Base-by-base conservation (phyloP, 2,888 invertebrate species). In the Apotomis betuletana region DNA sequence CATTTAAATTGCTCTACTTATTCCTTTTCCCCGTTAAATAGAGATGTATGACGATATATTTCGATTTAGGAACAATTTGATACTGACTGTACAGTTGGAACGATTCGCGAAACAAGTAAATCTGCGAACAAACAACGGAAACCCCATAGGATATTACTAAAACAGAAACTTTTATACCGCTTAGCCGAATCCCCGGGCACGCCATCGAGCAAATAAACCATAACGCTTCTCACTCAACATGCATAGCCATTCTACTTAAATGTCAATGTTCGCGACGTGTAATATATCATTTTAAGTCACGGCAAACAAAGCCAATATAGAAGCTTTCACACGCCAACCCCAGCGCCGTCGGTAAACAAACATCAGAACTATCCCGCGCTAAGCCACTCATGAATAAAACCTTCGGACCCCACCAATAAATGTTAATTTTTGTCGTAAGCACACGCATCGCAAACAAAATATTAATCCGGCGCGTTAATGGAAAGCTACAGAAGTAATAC, bases 301-400 rank as follows among this genome's bases (percentile, higher is more conserved):
- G 85, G 87, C 87, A 90, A 91, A 91, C 90, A 91, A 87, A 87
- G 87, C 84, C 87, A 87, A 87, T 88, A 87, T 88, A 88, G 89
- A 90, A 90, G 90, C 90, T 90, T 91, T 91, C 91, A 90, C 92
- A 92, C 92, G 91, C 91, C 90, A 89, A 87, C 90, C 87, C 85
- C 83, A 87, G 84, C 85, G 85, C 83, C 89, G 87, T 88, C 85
- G 85, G 85, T 83, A 90, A 91, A 91, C 92, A 92, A 91, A 91
- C 90, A 89, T 82, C 85, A 87, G 85, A 90, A 90, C 91, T 92
- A 91, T 91, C 89, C 88, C 86, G 86, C 85, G 86, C 82, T 91
- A 90, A 91, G 91, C 90, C 87, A 88, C 90, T 91, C 91, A 91
- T 92, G 92, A 92, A 92, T 92, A 92, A 90, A 91, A 90, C 89